Percentiles rank a stretch among this genome's conserved stretches.
Conservation (phyloP, 2,797 vertebrate genomes). For the Malacoraja senta region DNA sequence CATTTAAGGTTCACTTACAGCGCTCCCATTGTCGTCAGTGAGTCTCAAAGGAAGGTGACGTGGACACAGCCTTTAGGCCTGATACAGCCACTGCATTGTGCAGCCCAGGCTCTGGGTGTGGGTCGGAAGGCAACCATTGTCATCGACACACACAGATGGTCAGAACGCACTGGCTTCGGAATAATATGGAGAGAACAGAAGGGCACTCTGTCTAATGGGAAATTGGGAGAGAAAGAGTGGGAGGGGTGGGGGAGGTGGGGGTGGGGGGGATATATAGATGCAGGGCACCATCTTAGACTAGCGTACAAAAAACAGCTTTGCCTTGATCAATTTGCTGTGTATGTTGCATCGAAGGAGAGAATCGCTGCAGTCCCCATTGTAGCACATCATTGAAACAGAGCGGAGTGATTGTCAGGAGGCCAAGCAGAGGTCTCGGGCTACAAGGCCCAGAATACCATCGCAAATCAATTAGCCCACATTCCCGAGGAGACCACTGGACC, state of each 20-base stretch:
- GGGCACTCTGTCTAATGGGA: background rate
- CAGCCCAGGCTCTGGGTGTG: background rate
- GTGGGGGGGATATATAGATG: background rate
- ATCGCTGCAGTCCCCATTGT: constrained; percentile 7
- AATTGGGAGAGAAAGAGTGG: background rate
- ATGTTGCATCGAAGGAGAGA: background rate
- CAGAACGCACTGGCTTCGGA: background rate
- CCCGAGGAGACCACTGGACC: background rate
- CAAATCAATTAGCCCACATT: constrained; percentile 34
- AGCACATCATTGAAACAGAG: constrained; percentile 28
- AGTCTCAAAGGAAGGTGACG: background rate
- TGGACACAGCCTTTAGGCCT: background rate
- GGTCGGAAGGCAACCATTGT: constrained; percentile 12
- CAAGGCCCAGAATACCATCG: background rate
- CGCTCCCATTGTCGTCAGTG: constrained; percentile 19
- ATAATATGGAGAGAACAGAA: constrained; percentile 8
- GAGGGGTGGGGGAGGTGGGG: background rate
- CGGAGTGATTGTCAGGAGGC: background rate
- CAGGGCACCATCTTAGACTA: background rate
- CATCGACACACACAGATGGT: constrained; percentile 29
- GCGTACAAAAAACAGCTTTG: background rate
- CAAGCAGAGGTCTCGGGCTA: background rate
- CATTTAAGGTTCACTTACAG: background rate
- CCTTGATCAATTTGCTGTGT: background rate
- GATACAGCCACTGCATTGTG: constrained; percentile 1